These are phyloP conservation scores for Penaeus monodon DNA, from an alignment of 2,888 invertebrate genomes.

Conservation along the genomic window DNA sequence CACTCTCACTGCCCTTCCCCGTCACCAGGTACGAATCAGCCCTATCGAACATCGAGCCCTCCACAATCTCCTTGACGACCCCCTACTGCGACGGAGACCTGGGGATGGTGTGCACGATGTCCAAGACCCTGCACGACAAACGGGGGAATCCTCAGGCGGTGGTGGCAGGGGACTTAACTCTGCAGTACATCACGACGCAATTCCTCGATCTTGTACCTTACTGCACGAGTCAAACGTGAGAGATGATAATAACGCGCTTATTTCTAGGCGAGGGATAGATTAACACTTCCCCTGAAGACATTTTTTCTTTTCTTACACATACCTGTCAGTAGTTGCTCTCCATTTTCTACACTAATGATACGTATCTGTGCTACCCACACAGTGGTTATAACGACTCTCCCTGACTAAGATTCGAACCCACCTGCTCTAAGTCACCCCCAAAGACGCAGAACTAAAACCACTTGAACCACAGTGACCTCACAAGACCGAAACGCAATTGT, in stretches of 20 bases:
- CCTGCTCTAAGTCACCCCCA: no score
- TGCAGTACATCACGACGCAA: slow-evolving; percentile 13
- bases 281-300: no score
- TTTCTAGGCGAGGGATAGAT: no score
- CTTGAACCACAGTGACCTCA: no score
- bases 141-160: slow-evolving; percentile 23
- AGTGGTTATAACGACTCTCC: no score
- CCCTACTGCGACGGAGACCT: slow-evolving; percentile 16
- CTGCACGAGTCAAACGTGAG: slow-evolving; percentile 18
- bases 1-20: background rate
- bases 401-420: no score
- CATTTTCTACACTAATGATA: no score
- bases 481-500: no score
- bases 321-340: no score
- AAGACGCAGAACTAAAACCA: no score
- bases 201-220: slow-evolving; percentile 16
- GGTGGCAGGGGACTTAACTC: slow-evolving; percentile 40
- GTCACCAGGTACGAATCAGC: slow-evolving; percentile 26
- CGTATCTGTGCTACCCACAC: no score
- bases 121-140: background rate
- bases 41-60: background rate
- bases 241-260: background rate
- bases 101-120: slow-evolving; percentile 22
- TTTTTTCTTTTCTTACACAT: no score
- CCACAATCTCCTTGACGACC: slow-evolving; percentile 20